phyloP scores from a whole-genome alignment of 2,113 vertebrate species.

The Rousettus leschenaultii region DNA sequence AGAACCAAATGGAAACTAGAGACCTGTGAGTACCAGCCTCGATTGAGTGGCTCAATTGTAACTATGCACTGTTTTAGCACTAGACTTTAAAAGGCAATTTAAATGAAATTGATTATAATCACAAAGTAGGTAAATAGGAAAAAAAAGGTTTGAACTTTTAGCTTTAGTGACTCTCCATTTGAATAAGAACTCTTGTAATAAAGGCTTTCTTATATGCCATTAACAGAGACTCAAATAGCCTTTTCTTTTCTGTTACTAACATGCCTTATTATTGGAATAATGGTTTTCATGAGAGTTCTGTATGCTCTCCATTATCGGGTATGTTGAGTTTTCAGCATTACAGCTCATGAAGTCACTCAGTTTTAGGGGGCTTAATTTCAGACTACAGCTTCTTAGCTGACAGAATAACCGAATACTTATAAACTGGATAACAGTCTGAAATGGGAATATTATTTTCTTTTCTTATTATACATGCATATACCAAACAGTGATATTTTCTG shows the following conservation, averaged over 20 bases:
- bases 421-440: neutral
- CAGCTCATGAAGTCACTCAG: neutral
- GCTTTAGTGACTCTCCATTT: neutral
- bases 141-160: neutral
- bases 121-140: neutral
- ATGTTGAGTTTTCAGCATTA: neutral
- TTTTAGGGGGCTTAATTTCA: neutral
- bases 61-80: neutral
- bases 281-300: neutral
- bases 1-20: neutral
- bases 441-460: neutral
- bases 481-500: neutral
- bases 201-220: neutral
- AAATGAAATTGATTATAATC: conserved; percentile 50
- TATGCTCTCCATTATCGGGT: neutral
- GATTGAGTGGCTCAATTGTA: neutral
- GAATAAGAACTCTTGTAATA: neutral
- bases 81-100: neutral
- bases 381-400: neutral
- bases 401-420: neutral
- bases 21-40: neutral
- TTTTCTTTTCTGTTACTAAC: neutral
- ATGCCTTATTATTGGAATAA: neutral
- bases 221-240: neutral
- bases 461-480: neutral